Base-by-base conservation (phyloP, 2,113 vertebrate genomes). In the Oreochromis aureus region DNA sequence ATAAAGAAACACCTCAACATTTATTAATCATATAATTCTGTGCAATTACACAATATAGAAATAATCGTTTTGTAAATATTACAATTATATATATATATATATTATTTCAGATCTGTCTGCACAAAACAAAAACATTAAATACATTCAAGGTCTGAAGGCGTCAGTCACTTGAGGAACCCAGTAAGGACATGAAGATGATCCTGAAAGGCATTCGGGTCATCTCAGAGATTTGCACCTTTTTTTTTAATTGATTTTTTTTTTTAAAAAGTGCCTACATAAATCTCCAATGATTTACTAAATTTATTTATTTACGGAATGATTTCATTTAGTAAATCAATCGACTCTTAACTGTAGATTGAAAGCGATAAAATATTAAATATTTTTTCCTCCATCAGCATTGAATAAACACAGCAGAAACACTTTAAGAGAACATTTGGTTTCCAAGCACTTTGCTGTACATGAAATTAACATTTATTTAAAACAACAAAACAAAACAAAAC, bases 31-130 rank as follows among this genome's bases (percentile, higher is more conserved):
- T 86, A 85, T 59, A 80, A 73, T 87, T 89, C 79, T 94, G 89
- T 94, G 92, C 92, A 92, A 90, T 86, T 90, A 89, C 86, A 94
- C 84, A 90, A 87, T 83, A 41, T 95, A 94, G 92, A 95, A 92
- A 90, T 89, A 79, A 87, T 91, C 24, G 84, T 80, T 61, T 54
- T 86, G 87, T 84, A 87, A 91, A 89, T 92, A 85, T 89, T 87
- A 95, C 59, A 93, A 89, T 87, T 41, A 69, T 66, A 61, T 32
- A 36, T 66, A 2, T 66, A 66, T 63, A n/a, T 66, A 66, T 66
- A 39, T 66, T 84, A 88, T 7, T 78, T 87, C 8, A 71, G 46
- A 79, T 86, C 53, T 71, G 16, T 51, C 30, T 10, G 44, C 69
- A 89, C 34, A 36, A 55, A 89, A 89, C 87, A 83, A 2, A 90